Evolutionary conservation across 1,140 invertebrate species (phyloP), one percentile per base, ranked within the genome.

Genomic region (Hydropsyche tenuis): DNA sequence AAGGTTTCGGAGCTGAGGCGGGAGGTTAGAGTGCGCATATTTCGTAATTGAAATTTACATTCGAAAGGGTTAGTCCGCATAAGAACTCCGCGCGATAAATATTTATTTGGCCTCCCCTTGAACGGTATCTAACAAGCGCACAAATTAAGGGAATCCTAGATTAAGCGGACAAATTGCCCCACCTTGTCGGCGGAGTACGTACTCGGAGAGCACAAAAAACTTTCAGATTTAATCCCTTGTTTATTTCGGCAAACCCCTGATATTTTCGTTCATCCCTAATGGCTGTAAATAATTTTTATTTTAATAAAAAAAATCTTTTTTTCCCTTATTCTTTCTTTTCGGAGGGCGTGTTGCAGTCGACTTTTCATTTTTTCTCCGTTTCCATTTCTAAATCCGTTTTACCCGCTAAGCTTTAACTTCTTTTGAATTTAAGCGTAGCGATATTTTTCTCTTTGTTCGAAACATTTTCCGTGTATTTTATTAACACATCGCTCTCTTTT

Each of bases 261-360:
- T 51, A 63, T 25, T 63, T 43, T 23, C 25, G 60, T 62, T 66
- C 43, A 73, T 69, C 64, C 74, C 70, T 66, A 37, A 56, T 66
- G 56, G 65, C 60, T 37, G 68, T 73, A 72, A 76, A 76, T 73
- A 70, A 76, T 76, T 76, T 76, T 76, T 73, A 70, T 76, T 73
- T 69, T 73, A 30, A 66, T 51, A 72, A 72, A 72, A 51, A 62
- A 43, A 25, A 46, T 23, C 16, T 48, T 73, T n/a, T 46, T 64
- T 25, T 22, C 18, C 37, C 30, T 60, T 43, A 43, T 65, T 65
- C 43, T 43, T 65, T 14, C 30, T 37, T 37, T 37, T 37, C 3
- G 3, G 30, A 9, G 23, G 22, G 20, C 56, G 48, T 53, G 48
- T 53, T 53, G 56, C 20, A 60, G 23, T 25, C 23, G 7, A 60